Evolutionary conservation across 1,140 invertebrate species (phyloP).

Genomic region (Planococcus citri): DNA sequence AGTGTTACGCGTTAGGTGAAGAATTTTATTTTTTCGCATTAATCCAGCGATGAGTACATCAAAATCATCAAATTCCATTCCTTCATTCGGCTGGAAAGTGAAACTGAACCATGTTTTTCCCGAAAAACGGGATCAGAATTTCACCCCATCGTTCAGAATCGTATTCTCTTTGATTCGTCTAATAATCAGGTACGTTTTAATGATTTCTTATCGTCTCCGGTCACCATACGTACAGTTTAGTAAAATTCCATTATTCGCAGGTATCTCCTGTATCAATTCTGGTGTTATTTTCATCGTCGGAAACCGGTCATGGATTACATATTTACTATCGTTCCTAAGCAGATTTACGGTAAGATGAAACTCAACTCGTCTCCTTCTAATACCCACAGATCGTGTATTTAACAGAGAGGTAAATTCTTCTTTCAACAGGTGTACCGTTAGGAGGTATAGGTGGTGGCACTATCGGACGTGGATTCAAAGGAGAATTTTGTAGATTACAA

Average conservation of each 20-base stretch:
- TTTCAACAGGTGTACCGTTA: slow-evolving; percentile 64
- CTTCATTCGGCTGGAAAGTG: not conserved
- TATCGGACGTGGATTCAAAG: slow-evolving; percentile 77
- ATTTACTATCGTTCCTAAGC: slow-evolving; percentile 44
- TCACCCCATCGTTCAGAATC: not conserved
- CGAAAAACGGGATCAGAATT: not conserved
- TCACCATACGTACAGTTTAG: no score
- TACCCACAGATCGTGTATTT: no score
- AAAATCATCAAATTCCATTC: not conserved
- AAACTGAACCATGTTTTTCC: not conserved
- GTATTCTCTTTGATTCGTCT: not conserved
- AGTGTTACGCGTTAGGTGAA: no score
- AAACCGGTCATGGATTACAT: slow-evolving; percentile 58
- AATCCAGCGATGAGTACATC: no score
- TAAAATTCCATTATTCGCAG: slow-evolving; percentile 34
- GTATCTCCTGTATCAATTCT: slow-evolving; percentile 51
- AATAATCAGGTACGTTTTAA: not conserved
- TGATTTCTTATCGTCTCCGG: not conserved
- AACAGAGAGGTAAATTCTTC: no score
- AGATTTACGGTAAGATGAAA: slow-evolving; percentile 58
- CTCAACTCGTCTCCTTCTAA: no score
- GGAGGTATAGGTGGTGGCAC: slow-evolving; percentile 82
- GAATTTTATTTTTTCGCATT: no score
- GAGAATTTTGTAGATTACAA: slow-evolving; percentile 87
- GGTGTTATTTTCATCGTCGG: slow-evolving; percentile 42